Evolutionary conservation across 2,888 invertebrate species (phyloP), one percentile per base, ranked within the genome.

Genomic region (Dryadula phaetusa): DNA sequence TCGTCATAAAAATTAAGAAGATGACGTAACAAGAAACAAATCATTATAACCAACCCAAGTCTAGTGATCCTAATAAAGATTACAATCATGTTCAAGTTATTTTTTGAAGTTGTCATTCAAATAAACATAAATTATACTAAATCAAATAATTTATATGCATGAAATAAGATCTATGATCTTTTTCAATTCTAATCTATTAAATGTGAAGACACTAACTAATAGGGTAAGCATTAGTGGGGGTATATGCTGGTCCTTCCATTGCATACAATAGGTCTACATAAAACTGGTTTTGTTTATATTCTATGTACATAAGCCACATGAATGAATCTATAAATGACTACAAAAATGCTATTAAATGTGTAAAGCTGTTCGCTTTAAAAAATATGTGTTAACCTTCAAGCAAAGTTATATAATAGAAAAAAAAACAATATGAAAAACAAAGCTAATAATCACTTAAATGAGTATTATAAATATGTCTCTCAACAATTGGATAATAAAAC

Each of bases 21-120:
- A 64, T 62, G 61, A 58, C 63, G 58, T 42, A 62, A 62, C 66
- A 65, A 70, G 72, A 73, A 70, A 54, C 46, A 37, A 54, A 62
- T 64, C 52, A 70, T 69, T 72, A 69, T 32, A 18, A 40, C 56
- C 40, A 32, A 37, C 62, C 61, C 62, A 62, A 42, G 44, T 34
- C 14, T 10, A 18, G 18, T 53, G 52, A n/a, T 47, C 42, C 32
- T 52, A 47, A 37, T 40, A 58, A 37, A 37, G 28, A 60, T 18
- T 56, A 37, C 20, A 54, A 12, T 37, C 8, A 22, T 37, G 40
- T 56, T 8, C 22, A 56, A 56, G 56, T 40, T 37, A 56, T 40
- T 25, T 40, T 22, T 56, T 40, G 5, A 40, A 28, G 16, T 16
- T 16, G 8, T 54, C 34, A 54, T 22, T 20, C 20, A 2, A 37